phyloP scores from a whole-genome alignment of 1,140 invertebrate species.

The Cataglyphis hispanica region DNA sequence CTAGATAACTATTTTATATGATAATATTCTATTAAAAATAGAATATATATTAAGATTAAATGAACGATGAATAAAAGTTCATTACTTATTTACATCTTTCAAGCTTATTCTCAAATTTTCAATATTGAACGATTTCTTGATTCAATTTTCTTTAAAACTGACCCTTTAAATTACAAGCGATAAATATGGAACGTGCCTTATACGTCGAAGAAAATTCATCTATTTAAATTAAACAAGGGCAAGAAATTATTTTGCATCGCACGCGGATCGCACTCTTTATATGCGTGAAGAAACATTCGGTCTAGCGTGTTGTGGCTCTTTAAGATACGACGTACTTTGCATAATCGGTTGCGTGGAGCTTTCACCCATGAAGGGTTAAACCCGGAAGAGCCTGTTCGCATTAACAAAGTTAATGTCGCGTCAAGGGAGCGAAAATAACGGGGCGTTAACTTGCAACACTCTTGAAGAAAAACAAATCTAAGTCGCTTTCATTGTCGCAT shows the following conservation, averaged over 20 bases:
- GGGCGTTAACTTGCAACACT: constrained; percentile 31
- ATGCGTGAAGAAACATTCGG: constrained; percentile 40
- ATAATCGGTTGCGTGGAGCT: constrained; percentile 51
- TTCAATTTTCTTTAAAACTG: not conserved
- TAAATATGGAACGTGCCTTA: not conserved
- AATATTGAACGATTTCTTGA: not conserved
- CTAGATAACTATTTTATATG: not conserved
- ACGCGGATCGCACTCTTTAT: not conserved
- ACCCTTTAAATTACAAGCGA: not conserved
- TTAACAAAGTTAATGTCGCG: constrained; percentile 69
- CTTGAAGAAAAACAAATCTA: constrained; percentile 51
- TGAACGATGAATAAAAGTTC: not conserved
- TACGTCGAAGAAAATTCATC: not conserved
- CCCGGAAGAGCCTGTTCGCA: constrained; percentile 36
- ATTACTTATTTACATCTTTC: not conserved
- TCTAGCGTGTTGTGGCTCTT: constrained; percentile 26
- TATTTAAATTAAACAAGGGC: constrained; percentile 22
- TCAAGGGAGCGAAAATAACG: constrained; percentile 53
- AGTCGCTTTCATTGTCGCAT: constrained; percentile 60
- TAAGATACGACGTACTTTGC: constrained; percentile 49
- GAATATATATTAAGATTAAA: not conserved
- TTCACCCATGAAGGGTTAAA: constrained; percentile 44
- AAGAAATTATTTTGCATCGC: constrained; percentile 27
- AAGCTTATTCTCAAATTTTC: not conserved
- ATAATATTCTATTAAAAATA: not conserved